Percentiles rank a stretch among this genome's conserved stretches.
Conservation (phyloP, 1,140 invertebrate genomes). For the Bradysia coprophila region DNA sequence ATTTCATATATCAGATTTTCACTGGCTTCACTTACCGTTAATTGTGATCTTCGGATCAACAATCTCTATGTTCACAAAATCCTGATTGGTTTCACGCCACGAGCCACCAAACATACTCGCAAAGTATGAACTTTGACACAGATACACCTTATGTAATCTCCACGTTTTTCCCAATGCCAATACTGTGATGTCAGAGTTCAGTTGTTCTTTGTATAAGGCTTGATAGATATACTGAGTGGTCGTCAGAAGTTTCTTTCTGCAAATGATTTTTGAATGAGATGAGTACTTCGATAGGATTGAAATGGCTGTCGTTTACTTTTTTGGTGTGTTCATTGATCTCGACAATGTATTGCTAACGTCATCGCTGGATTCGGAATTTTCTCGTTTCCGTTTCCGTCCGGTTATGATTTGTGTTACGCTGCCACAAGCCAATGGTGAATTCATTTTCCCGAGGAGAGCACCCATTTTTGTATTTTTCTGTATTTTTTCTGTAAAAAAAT, state of each 20-base stretch:
- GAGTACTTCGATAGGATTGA: too few species aligned
- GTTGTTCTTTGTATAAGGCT: conserved; percentile 55
- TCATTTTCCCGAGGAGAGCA: conserved; percentile 13
- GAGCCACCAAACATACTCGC: conserved; percentile 68
- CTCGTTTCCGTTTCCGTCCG: conserved; percentile 16
- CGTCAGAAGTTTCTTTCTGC: conserved; percentile 49
- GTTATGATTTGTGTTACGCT: conserved; percentile 14
- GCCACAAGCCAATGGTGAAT: conserved; percentile 6
- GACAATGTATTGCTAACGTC: conserved; percentile 7
- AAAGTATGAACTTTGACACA: conserved; percentile 67
- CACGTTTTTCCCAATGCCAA: conserved; percentile 46
- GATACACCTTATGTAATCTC: conserved; percentile 61
- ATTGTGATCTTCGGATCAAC: conserved; percentile 53
- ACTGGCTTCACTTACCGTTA: conserved; percentile 33
- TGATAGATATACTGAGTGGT: conserved; percentile 66
- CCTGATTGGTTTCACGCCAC: conserved; percentile 55
- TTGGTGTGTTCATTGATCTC: conserved; percentile 8
- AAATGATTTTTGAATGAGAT: conserved; percentile 5
- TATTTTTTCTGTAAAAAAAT: too few species aligned
- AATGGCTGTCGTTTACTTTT: too few species aligned
- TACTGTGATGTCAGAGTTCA: conserved; percentile 58
- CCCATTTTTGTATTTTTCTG: too few species aligned
- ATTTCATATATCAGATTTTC: conserved; percentile 1
- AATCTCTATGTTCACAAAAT: conserved; percentile 47
- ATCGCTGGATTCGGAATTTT: conserved; percentile 11